Percentiles rank a stretch among this genome's conserved stretches.
Conservation (phyloP, 2,888 invertebrate species). For the Eurytoma californica region DNA sequence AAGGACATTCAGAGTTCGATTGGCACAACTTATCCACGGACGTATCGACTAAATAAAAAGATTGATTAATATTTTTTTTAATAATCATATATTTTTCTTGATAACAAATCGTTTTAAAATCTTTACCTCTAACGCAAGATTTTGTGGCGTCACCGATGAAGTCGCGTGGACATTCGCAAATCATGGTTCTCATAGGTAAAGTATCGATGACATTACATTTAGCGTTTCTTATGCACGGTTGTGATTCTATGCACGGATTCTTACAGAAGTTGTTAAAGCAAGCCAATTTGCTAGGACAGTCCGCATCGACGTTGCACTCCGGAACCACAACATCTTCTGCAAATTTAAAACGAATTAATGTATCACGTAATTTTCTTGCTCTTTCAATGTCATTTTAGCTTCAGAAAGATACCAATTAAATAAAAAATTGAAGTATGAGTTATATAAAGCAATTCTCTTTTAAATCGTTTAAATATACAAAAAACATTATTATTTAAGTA, state of each 20-base stretch:
- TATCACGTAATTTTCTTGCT: not conserved
- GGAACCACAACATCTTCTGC: constrained; percentile 77
- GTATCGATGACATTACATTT: constrained; percentile 91
- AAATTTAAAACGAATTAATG: constrained; percentile 8
- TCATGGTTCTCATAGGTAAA: constrained; percentile 90
- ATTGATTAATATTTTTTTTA: not conserved
- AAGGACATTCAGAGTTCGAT: constrained; percentile 83
- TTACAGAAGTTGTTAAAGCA: constrained; percentile 88
- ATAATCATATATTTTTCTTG: not conserved
- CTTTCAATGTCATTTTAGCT: no score
- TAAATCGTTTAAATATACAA: no score
- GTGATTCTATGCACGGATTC: constrained; percentile 86
- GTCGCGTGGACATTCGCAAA: constrained; percentile 89
- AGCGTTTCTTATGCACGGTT: constrained; percentile 88
- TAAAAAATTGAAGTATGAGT: not conserved
- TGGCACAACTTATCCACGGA: constrained; percentile 80
- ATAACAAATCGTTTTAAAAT: constrained; percentile 18
- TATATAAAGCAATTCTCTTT: no score
- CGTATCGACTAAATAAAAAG: constrained; percentile 49
- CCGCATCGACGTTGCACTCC: constrained; percentile 87
- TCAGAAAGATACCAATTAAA: not conserved
- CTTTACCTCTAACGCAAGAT: constrained; percentile 87
- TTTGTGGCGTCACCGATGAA: constrained; percentile 91
- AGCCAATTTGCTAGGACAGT: constrained; percentile 90
- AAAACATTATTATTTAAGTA: not conserved